These are phyloP conservation scores for Baccha elongata DNA, from an alignment of 2,888 invertebrate genomes.

Conservation along the genomic window DNA sequence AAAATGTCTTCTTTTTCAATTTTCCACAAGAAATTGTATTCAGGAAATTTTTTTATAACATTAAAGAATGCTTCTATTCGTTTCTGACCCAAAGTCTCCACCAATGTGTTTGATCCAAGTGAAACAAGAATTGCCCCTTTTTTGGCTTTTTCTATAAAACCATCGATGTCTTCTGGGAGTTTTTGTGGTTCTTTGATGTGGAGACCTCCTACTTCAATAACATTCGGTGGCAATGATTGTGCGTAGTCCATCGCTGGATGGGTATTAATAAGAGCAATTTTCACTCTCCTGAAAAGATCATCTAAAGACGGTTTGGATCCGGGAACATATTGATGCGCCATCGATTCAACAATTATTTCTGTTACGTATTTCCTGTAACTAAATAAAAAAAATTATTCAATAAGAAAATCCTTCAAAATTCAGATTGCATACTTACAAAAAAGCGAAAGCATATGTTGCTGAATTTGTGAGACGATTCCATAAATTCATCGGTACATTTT, in stretches of 20 bases:
- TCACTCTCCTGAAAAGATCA: conserved; percentile 63
- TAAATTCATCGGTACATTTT: conserved; percentile 70
- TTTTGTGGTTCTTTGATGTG: conserved; percentile 75
- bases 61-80: conserved; percentile 74
- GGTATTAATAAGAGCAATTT: conserved; percentile 75
- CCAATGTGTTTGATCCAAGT: conserved; percentile 77
- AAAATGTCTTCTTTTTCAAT: conserved; percentile 72
- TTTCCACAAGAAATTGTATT: conserved; percentile 79
- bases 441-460: conserved; percentile 30
- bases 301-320: conserved; percentile 46
- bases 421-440: conserved; percentile 31
- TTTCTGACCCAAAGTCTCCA: conserved; percentile 57
- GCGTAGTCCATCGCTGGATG: conserved; percentile 75
- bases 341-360: conserved; percentile 22
- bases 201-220: conserved; percentile 77
- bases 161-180: conserved; percentile 75
- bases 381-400: background rate
- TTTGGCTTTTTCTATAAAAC: conserved; percentile 75
- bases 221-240: conserved; percentile 75
- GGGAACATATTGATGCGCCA: conserved; percentile 38
- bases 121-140: conserved; percentile 77
- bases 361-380: conserved; percentile 47
- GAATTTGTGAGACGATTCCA: conserved; percentile 63
- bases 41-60: conserved; percentile 76
- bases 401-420: too few species aligned